phyloP scores from a whole-genome alignment of 2,113 vertebrate genomes.

The Bubo blakistoni region DNA sequence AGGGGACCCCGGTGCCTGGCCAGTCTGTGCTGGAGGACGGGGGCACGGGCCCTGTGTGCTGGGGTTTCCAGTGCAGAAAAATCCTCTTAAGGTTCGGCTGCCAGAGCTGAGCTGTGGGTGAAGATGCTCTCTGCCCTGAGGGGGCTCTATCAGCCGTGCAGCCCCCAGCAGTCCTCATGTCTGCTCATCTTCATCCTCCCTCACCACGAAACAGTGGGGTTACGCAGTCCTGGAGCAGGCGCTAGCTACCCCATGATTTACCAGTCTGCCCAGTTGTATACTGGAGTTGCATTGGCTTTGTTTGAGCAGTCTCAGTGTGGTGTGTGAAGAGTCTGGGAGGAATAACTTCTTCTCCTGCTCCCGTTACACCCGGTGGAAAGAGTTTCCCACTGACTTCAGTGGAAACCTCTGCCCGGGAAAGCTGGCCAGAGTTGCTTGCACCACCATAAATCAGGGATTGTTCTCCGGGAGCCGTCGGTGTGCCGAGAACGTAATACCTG shows the following conservation, averaged over 20 bases:
- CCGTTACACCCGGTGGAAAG: background rate
- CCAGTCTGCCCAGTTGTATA: background rate
- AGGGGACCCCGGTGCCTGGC: background rate
- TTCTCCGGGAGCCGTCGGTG: fast-evolving
- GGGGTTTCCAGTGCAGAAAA: background rate
- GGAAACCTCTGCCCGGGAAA: background rate
- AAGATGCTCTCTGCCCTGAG: background rate
- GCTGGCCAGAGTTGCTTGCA: fast-evolving
- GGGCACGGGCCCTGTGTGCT: fast-evolving
- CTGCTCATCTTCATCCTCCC: fast-evolving
- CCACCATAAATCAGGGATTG: background rate
- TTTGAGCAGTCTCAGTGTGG: background rate
- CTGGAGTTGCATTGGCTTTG: background rate
- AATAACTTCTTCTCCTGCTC: background rate
- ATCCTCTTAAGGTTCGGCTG: fast-evolving
- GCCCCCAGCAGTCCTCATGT: fast-evolving
- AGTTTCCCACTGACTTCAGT: background rate
- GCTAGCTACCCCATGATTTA: fast-evolving
- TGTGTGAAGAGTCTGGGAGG: background rate
- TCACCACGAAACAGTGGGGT: background rate
- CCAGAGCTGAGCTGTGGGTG: background rate
- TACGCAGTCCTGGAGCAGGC: fast-evolving
- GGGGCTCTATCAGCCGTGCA: background rate
- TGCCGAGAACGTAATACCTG: background rate
- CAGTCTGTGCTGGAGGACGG: background rate